phyloP scores from a whole-genome alignment of 2,797 vertebrate species.

The Schizopygopsis malacanthus region DNA sequence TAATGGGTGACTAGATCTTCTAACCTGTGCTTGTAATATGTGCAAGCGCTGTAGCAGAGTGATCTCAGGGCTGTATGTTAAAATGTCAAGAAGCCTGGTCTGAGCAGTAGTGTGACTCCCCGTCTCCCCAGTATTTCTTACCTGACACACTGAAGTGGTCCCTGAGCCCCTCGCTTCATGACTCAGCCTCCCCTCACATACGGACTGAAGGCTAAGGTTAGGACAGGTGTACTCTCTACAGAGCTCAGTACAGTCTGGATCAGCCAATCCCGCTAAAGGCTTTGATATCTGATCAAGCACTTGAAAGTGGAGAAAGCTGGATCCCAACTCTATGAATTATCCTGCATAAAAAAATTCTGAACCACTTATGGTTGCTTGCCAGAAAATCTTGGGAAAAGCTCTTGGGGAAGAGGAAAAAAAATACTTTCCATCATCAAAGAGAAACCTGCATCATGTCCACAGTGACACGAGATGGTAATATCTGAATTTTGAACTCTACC shows the following conservation, averaged over 20 bases:
- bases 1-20: constrained; percentile 14
- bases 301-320: constrained; percentile 18
- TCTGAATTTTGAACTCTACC: constrained; percentile 31
- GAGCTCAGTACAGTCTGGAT: constrained; percentile 22
- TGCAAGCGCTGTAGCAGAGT: constrained; percentile 72
- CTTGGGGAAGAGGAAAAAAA: neutral
- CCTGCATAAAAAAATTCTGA: constrained; percentile 22
- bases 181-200: constrained; percentile 45
- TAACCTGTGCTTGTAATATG: constrained; percentile 51
- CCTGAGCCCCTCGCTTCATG: constrained; percentile 54
- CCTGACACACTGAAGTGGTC: constrained; percentile 74
- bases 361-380: constrained; percentile 7
- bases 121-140: constrained; percentile 48
- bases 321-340: constrained; percentile 21
- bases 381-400: neutral
- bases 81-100: constrained; percentile 69
- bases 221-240: constrained; percentile 27
- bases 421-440: neutral
- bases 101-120: constrained; percentile 44
- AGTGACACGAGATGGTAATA: constrained; percentile 7
- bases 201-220: constrained; percentile 47
- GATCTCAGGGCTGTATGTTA: constrained; percentile 78
- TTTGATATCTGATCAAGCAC: constrained; percentile 38
- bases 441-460: neutral
- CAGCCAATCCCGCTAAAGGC: constrained; percentile 19